Evolutionary conservation across 2,888 invertebrate species (phyloP).

Genomic region (Drosophila meridionalis): DNA sequence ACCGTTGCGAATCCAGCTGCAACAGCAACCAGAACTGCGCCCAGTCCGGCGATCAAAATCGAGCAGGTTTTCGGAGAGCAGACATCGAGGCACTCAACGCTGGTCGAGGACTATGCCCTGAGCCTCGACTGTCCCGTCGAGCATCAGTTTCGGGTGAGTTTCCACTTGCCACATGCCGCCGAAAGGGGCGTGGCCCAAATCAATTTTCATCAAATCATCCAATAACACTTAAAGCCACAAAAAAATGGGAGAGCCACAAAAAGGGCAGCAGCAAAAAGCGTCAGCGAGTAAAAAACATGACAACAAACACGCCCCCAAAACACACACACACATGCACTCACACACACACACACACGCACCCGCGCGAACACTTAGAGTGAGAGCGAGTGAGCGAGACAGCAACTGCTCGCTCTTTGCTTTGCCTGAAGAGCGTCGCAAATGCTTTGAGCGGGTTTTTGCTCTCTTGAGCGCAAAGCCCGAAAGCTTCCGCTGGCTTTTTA

Average conservation of each 20-base stretch:
- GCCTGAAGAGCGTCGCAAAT: conserved; percentile 40
- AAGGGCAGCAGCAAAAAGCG: conserved; percentile 43
- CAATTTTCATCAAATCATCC: conserved; percentile 79
- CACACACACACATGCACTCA: conserved; percentile 33
- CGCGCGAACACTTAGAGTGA: conserved; percentile 8
- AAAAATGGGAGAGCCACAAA: conserved; percentile 27
- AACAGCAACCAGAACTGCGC: conserved; percentile 5
- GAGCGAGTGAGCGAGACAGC: conserved; percentile 12
- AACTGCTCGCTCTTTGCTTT: conserved; percentile 30
- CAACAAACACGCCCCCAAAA: conserved; percentile 75
- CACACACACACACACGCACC: conserved; percentile 15
- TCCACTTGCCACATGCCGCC: conserved; percentile 26
- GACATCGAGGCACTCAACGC: conserved; percentile 51
- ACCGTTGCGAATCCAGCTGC: conserved; percentile 19
- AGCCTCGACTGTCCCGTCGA: conserved; percentile 78
- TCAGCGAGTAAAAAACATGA: conserved; percentile 64
- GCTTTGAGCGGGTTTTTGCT: conserved; percentile 46
- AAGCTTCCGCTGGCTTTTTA: conserved; percentile 42
- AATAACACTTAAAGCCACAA: conserved; percentile 67
- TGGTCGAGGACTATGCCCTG: conserved; percentile 80
- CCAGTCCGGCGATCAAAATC: conserved; percentile 80
- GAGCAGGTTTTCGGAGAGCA: conserved; percentile 79
- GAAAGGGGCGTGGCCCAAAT: conserved; percentile 71
- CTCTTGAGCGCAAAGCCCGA: conserved; percentile 38
- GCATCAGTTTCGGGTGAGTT: conserved; percentile 79